Evolutionary conservation across 2,888 invertebrate genomes (phyloP), one percentile per base, ranked within the genome.

Genomic region (Noctua janthina): DNA sequence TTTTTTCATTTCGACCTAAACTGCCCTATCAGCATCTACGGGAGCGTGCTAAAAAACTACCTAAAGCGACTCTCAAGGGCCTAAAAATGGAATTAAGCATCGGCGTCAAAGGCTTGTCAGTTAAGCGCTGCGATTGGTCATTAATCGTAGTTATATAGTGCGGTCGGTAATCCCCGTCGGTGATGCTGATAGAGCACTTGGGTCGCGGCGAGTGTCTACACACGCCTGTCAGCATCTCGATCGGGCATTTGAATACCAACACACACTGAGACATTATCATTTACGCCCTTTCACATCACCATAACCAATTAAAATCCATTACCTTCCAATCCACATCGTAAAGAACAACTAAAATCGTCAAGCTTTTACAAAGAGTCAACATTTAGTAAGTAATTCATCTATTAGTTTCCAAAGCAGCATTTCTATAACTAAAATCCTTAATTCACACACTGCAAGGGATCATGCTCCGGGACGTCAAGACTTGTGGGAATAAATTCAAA

Each of bases 171-270:
- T 90, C 92, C 92, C 95, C 95, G 93, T 95, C 96, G 93, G 90
- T 88, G 92, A 95, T 96, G 96, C 97, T 96, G 97, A 97, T 97
- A 97, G 96, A 94, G 96, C 94, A 96, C 93, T 95, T 95, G 80
- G 93, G 95, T 94, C 95, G 91, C 88, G 94, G 94, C 95, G 93
- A 92, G 92, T 92, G 89, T 89, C 92, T 92, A 92, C 92, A 92
- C 92, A 91, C 95, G 95, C 95, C 95, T 92, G 92, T 95, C 96
- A 96, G 96, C 97, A 96, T 96, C 96, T 95, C 96, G 96, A 96
- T 97, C 97, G 97, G 96, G 97, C 98, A 98, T 98, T 98, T 98
- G 98, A 98, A 98, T 98, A 98, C 98, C 98, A 98, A 98, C 98
- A 98, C 98, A 97, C 96, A 96, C 96, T 95, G 94, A 95, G 92